These are phyloP conservation scores for Coelinius sp. DNA, from an alignment of 2,888 invertebrate genomes.

Conservation along the genomic window DNA sequence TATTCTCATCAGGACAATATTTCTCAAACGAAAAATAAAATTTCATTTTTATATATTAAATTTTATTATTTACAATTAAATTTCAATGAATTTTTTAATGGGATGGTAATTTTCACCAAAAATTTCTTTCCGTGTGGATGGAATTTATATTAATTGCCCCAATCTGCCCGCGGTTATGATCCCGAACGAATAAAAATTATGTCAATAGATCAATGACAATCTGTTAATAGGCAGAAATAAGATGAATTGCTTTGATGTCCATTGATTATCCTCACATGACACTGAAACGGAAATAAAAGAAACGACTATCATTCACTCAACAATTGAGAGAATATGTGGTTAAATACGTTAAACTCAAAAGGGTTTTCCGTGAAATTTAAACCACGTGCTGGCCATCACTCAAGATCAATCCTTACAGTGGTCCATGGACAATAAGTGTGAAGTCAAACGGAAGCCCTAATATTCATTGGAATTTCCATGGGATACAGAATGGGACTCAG, in stretches of 20 bases:
- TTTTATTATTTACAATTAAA: too few species aligned
- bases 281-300: background rate
- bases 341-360: constrained; percentile 49
- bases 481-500: background rate
- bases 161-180: background rate
- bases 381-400: constrained; percentile 58
- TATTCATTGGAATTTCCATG: background rate
- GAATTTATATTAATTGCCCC: background rate
- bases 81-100: too few species aligned
- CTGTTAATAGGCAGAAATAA: background rate
- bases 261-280: background rate
- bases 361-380: constrained; percentile 43
- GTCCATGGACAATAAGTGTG: constrained; percentile 37
- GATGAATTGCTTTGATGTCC: background rate
- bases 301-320: constrained; percentile 52
- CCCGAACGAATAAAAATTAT: background rate
- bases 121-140: too few species aligned
- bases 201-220: background rate
- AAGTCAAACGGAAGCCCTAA: background rate
- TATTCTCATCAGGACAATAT: too few species aligned
- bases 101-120: too few species aligned
- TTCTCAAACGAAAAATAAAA: too few species aligned
- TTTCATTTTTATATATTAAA: too few species aligned
- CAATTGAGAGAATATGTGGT: background rate
- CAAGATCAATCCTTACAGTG: constrained; percentile 49